Evolutionary conservation across 2,888 invertebrate genomes (phyloP), one percentile per base, ranked within the genome.

Genomic region (Sesamia inferens): DNA sequence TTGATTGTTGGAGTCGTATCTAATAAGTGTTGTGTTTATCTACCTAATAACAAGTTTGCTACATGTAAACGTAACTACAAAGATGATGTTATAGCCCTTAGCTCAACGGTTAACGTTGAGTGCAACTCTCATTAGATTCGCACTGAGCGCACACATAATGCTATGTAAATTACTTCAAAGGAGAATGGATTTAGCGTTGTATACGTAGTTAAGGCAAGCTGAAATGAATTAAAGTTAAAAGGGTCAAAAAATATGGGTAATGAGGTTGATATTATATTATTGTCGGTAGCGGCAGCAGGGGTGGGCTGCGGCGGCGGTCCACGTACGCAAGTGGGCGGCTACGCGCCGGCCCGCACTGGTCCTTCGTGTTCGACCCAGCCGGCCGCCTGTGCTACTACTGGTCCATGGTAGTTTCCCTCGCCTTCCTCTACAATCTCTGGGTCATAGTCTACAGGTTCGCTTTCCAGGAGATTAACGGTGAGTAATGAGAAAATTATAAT

Each of bases 361-460:
- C 99, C 69, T 99, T 99, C 95, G 99, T 99, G 86, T 99, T 99
- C 94, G 99, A 99, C 96, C 99, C 99, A 42, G 99, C 99, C 86
- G 99, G 99, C 83, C 97, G 99, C 69, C 97, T 99, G 82, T 99
- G 99, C 96, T 99, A 99, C 96, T 99, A 99, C 93, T 99, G 99
- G 99, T 99, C 99, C 89, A 98, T 99, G 98, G 98, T 99, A 88
- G 99, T 99, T 88, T 99, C 99, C 86, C 97, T 99, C 92, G 99
- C 99, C 92, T 99, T 99, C 96, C 98, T 99, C 91, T 99, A 99
- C 97, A 99, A 99, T 96, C 98, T 99, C 92, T 99, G 99, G 99
- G 99, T 99, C 95, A 99, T 99, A 96, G 99, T 99, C 94, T 99
- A 99, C 97, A 98, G 99, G 96, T 99, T 99, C 97, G 99, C 99